Percentiles rank a stretch among this genome's conserved stretches.
Conservation (phyloP, 2,113 vertebrate genomes). For the Pangasianodon hypophthalmus region DNA sequence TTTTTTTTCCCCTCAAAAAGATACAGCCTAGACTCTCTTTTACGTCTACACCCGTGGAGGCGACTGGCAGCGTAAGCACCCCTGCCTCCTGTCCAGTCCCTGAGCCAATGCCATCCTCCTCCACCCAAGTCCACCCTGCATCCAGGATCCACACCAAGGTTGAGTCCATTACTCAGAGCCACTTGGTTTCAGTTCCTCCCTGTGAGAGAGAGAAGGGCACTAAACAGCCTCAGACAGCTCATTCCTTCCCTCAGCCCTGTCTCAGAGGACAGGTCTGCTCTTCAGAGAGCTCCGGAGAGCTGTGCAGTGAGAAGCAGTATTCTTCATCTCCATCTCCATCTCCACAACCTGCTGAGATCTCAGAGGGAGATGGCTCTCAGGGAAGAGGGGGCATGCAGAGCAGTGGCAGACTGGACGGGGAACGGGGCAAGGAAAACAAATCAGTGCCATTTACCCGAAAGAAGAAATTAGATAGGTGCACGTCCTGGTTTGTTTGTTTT, state of each 20-base stretch:
- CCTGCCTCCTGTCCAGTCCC: constrained; percentile 34
- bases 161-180: constrained; percentile 69
- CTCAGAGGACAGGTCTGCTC: neutral
- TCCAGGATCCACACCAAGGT: constrained; percentile 61
- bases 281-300: neutral
- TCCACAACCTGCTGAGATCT: constrained; percentile 37
- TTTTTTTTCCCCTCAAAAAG: constrained; percentile 18
- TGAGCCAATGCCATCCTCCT: constrained; percentile 47
- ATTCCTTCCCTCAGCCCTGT: neutral
- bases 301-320: neutral
- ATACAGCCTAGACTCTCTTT: constrained; percentile 42
- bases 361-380: constrained; percentile 2
- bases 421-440: constrained; percentile 44
- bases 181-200: constrained; percentile 58
- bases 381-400: constrained; percentile 16
- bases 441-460: constrained; percentile 25
- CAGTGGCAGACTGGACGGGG: constrained; percentile 40
- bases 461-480: constrained; percentile 65
- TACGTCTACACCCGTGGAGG: constrained; percentile 35
- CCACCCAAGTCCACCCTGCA: constrained; percentile 54
- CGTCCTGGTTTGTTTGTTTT: neutral
- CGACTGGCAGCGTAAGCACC: constrained; percentile 17
- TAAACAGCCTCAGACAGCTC: constrained; percentile 8
- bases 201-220: constrained; percentile 32
- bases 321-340: constrained; percentile 25